Base-by-base conservation (phyloP, 2,888 invertebrate genomes). In the Acholoe squamosa region DNA sequence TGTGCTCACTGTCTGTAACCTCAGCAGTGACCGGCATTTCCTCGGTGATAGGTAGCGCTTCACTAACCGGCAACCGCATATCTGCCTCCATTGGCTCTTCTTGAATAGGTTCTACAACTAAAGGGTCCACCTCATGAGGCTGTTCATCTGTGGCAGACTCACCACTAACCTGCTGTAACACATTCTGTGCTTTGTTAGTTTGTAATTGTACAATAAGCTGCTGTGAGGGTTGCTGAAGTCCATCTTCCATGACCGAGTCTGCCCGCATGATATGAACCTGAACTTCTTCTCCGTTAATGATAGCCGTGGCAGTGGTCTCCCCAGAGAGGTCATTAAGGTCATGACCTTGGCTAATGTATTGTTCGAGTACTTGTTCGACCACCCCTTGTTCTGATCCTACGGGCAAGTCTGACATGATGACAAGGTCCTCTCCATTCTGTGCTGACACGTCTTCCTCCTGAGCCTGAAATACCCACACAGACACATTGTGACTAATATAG, bases 311-410 rank as follows among this genome's bases (percentile, higher is more conserved):
- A 25, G 54, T 86, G n/a, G 86, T 86, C 56, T 86, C 56, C 14
- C 56, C 86, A 31, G n/a, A 19, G 54, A 86, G 54, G 31, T 86
- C 86, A 86, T 28, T 86, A 7, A 86, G 86, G 31, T 86, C 54
- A 33, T 86, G 56, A 28, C 86, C 86, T 54, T 86, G 86, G 19
- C 28, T 86, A 16, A 86, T 51, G 54, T 86, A 86, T 25, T 84
- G 84, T 22, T 86, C 86, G 19, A 86, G 86, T 10, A 86, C 86
- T 28, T 86, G 86, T 54, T 86, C 86, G 19, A 86, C 86, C 14
- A 86, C 86, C n/a, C 51, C 31, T 12, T 86, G 86, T 28, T 86
- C 86, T 25, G 86, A 86, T 0, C 86, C 86, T 0, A 56, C 25
- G 7, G 86, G 86, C 0, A 86, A 25, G 54, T 86, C 86, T n/a